Evolutionary conservation across 2,797 vertebrate species (phyloP).

Genomic region (Acanthopagrus latus): DNA sequence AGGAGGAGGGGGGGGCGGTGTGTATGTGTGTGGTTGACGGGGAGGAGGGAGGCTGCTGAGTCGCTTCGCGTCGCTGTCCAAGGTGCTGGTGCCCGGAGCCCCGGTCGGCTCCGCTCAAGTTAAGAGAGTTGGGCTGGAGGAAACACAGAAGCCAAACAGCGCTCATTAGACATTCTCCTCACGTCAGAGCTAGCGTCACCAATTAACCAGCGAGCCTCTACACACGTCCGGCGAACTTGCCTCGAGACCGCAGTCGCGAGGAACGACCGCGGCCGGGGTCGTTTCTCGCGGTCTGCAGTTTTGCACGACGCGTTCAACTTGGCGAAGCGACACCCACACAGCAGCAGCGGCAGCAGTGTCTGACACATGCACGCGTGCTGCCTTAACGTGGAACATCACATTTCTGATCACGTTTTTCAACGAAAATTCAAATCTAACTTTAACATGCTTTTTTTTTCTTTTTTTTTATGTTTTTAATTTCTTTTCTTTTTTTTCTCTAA

Average conservation of each 20-base stretch:
- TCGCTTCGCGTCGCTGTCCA: slow-evolving; percentile 72
- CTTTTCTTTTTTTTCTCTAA: background rate
- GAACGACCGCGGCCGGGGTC: background rate
- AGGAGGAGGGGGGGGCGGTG: background rate
- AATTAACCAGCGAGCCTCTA: slow-evolving; percentile 18
- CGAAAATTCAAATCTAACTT: background rate
- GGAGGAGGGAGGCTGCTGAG: too few relatives aligned
- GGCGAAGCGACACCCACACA: slow-evolving; percentile 24
- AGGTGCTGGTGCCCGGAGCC: slow-evolving; percentile 67
- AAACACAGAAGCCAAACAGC: slow-evolving; percentile 55
- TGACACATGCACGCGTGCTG: background rate
- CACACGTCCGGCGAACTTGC: slow-evolving; percentile 18
- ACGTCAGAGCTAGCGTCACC: slow-evolving; percentile 58
- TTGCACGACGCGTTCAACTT: slow-evolving; percentile 34
- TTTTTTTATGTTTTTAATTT: too few relatives aligned
- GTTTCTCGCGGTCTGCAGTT: slow-evolving; percentile 22
- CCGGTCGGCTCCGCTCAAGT: slow-evolving; percentile 42
- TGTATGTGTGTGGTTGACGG: too few relatives aligned
- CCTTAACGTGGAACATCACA: background rate
- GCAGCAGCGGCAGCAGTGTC: background rate
- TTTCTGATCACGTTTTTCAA: background rate
- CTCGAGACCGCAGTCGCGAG: background rate
- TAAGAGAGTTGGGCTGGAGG: slow-evolving; percentile 69
- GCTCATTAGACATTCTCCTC: slow-evolving; percentile 68
- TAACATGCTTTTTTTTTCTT: background rate